Conservation (phyloP, 1,140 invertebrate species). For the Eciton burchellii region DNA sequence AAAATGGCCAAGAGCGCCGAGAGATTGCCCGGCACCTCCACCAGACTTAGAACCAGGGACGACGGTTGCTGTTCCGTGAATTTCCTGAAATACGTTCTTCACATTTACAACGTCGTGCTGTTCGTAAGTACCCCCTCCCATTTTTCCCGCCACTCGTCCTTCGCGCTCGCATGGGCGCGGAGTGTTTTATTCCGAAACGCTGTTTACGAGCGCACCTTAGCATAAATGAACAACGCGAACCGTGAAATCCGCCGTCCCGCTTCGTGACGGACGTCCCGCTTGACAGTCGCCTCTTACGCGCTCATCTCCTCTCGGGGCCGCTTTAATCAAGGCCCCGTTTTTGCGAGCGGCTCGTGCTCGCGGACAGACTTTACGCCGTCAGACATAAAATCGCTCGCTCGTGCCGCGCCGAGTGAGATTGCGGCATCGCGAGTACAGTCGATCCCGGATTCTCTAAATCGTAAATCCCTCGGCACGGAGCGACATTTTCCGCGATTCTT, state of each 20-base stretch:
- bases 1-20: slow-evolving; percentile 84
- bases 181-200: slow-evolving; percentile 39
- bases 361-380: slow-evolving; percentile 1
- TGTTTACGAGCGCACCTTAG: slow-evolving; percentile 27
- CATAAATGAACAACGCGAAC: slow-evolving; percentile 16
- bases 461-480: background rate
- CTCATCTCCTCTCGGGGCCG: background rate
- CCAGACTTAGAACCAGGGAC: slow-evolving; percentile 86
- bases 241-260: slow-evolving; percentile 30
- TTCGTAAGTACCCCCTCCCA: slow-evolving; percentile 87
- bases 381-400: background rate
- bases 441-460: background rate
- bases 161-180: background rate
- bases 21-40: slow-evolving; percentile 82
- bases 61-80: slow-evolving; percentile 92
- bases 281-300: background rate
- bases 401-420: background rate
- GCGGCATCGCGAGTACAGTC: background rate
- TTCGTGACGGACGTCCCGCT: background rate
- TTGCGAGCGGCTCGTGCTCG: background rate
- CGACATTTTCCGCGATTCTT: background rate
- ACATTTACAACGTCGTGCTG: slow-evolving; percentile 92
- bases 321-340: slow-evolving; percentile 35
- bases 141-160: background rate
- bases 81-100: slow-evolving; percentile 91